A percentile compares a stretch with the other conserved stretches of the same genome.
These are phyloP conservation scores for Caenorhabditis sulstoni DNA, from an alignment of 2,888 invertebrate genomes.

Conservation along the genomic window DNA sequence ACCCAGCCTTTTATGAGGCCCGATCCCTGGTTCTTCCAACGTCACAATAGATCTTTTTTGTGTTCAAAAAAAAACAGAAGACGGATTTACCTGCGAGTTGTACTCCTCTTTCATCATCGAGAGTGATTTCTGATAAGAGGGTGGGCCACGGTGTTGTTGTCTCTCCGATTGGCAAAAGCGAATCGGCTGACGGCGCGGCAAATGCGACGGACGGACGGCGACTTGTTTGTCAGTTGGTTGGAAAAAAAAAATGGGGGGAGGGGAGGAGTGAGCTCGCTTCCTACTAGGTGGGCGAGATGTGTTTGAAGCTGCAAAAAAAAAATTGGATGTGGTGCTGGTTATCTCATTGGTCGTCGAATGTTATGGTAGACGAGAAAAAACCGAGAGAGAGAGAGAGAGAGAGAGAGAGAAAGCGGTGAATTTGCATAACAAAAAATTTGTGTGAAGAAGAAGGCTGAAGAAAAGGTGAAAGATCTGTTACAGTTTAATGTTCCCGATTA, in stretches of 20 bases:
- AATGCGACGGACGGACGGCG: background rate
- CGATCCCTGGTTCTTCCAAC: background rate
- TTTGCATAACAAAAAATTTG: too few species aligned
- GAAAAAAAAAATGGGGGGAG: too few species aligned
- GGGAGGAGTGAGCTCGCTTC: slow-evolving; percentile 6
- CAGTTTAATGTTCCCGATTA: too few species aligned
- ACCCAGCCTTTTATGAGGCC: background rate
- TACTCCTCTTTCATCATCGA: slow-evolving; percentile 60
- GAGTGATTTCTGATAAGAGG: background rate
- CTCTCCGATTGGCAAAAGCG: background rate
- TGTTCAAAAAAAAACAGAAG: background rate
- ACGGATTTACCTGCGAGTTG: slow-evolving; percentile 41
- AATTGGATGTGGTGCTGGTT: slow-evolving; percentile 8
- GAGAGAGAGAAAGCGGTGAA: background rate
- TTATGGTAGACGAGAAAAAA: background rate
- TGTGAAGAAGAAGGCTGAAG: too few species aligned
- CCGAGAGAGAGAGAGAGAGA: background rate
- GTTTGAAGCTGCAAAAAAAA: slow-evolving; percentile 11
- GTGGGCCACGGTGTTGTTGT: background rate
- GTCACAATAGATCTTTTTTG: background rate
- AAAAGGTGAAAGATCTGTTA: too few species aligned
- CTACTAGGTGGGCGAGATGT: slow-evolving; percentile 34
- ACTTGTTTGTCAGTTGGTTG: slow-evolving; percentile 32
- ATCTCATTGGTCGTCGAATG: background rate
- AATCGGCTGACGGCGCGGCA: background rate